Conservation (phyloP, 2,113 vertebrate species). For the Prinia subflava region DNA sequence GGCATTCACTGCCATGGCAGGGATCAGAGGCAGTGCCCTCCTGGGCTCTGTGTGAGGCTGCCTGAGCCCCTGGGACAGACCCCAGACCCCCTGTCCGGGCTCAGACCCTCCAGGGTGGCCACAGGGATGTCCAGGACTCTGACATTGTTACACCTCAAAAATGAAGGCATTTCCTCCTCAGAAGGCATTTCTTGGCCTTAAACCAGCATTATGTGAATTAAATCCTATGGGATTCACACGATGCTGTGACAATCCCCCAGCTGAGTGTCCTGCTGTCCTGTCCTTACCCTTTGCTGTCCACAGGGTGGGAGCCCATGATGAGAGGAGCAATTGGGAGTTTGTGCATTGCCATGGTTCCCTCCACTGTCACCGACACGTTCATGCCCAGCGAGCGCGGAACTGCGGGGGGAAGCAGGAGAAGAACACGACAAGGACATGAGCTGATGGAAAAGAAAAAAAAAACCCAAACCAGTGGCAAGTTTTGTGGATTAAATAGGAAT, state of each 20-base stretch:
- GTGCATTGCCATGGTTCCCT: slow-evolving; percentile 87
- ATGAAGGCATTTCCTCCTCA: neutral
- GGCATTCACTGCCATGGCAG: too few species aligned
- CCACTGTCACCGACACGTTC: slow-evolving; percentile 90
- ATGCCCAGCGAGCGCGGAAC: slow-evolving; percentile 89
- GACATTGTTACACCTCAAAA: neutral
- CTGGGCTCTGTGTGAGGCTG: too few species aligned
- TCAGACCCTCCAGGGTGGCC: too few species aligned
- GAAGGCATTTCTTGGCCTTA: neutral
- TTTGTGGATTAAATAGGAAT: neutral
- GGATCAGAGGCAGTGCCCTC: too few species aligned
- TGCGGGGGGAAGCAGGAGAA: slow-evolving; percentile 41
- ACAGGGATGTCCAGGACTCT: too few species aligned
- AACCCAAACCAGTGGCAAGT: rapidly evolving
- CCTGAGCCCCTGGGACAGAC: too few species aligned
- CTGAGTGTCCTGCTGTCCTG: neutral
- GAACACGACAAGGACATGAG: neutral
- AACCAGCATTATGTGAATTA: too few species aligned
- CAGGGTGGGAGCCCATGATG: slow-evolving; percentile 94
- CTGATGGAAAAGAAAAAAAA: neutral
- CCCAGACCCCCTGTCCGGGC: too few species aligned
- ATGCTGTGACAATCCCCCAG: neutral
- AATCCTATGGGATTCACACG: rapidly evolving
- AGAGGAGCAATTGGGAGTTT: slow-evolving; percentile 96
- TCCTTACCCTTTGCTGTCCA: slow-evolving; percentile 94